Evolutionary conservation across 2,888 invertebrate genomes (phyloP).

Genomic region (Loripinus fragilis): DNA sequence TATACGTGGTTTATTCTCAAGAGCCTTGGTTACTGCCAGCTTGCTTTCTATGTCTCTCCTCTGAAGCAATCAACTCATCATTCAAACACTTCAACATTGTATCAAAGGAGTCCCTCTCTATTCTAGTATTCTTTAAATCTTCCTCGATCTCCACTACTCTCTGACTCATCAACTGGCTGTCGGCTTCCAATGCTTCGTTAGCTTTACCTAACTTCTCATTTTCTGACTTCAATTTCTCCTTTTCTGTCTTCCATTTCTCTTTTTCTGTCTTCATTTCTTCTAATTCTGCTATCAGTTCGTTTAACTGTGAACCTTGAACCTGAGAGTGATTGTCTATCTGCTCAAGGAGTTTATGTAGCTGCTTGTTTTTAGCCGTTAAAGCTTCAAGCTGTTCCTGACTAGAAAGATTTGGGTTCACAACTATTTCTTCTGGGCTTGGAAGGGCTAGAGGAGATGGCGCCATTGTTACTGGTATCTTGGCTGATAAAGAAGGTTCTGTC

Average conservation of each 20-base stretch:
- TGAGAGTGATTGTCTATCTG: conserved; percentile 51
- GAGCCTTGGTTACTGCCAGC: background rate
- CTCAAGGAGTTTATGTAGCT: conserved; percentile 46
- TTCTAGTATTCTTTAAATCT: conserved; percentile 59
- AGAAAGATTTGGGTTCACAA: background rate
- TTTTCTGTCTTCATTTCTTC: conserved; percentile 27
- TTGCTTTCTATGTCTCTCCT: conserved; percentile 48
- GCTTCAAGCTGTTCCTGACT: conserved; percentile 18
- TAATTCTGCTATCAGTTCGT: conserved; percentile 25
- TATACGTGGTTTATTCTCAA: background rate
- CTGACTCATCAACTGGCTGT: conserved; percentile 67
- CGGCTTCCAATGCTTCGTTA: conserved; percentile 49
- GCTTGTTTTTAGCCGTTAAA: conserved; percentile 38
- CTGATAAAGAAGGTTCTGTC: background rate
- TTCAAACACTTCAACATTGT: conserved; percentile 73
- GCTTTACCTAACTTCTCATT: conserved; percentile 33
- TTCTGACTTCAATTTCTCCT: conserved; percentile 30
- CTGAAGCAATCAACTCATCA: conserved; percentile 75
- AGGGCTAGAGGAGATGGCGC: background rate
- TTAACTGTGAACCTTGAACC: conserved; percentile 42
- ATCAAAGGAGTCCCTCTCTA: conserved; percentile 74
- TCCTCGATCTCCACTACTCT: conserved; percentile 68
- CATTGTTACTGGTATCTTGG: background rate
- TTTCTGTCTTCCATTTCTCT: conserved; percentile 38
- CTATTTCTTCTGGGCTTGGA: background rate